Evolutionary conservation across 2,113 vertebrate genomes (phyloP).

Genomic region (Chauna torquata): DNA sequence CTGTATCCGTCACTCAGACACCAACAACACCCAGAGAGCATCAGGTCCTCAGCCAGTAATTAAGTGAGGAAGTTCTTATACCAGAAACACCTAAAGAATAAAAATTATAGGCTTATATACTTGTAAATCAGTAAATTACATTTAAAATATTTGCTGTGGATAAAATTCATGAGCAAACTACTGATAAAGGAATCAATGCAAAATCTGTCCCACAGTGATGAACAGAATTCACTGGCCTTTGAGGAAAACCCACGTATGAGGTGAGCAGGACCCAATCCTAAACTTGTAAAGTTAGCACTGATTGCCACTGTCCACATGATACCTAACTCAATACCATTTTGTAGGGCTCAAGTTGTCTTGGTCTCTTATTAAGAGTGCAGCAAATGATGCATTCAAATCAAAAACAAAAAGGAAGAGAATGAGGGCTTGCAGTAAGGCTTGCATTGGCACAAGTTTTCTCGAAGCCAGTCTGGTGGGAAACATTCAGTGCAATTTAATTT

Average conservation of each 20-base stretch:
- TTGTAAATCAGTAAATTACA: background rate
- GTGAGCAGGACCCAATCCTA: background rate
- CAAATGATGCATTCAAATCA: background rate
- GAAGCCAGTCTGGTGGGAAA: background rate
- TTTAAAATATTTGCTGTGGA: background rate
- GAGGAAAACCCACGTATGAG: background rate
- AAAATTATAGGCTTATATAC: background rate
- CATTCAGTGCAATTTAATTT: background rate
- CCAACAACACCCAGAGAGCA: background rate
- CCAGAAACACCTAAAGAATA: background rate
- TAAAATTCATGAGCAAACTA: background rate
- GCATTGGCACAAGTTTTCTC: background rate
- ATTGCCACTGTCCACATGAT: background rate
- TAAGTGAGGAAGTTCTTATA: background rate
- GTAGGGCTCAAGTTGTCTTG: background rate
- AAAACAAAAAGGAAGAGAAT: background rate
- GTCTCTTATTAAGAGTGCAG: background rate
- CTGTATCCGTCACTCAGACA: background rate
- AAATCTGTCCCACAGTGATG: background rate
- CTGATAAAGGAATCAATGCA: background rate
- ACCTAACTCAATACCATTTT: background rate
- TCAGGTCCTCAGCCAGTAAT: fast-evolving
- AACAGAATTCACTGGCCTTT: background rate
- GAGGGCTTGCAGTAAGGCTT: background rate
- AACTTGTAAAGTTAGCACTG: background rate